Percentiles rank a stretch among this genome's conserved stretches.
These are phyloP conservation scores for Recurvirostra avosetta DNA, from an alignment of 2,113 vertebrate genomes.

Conservation along the genomic window DNA sequence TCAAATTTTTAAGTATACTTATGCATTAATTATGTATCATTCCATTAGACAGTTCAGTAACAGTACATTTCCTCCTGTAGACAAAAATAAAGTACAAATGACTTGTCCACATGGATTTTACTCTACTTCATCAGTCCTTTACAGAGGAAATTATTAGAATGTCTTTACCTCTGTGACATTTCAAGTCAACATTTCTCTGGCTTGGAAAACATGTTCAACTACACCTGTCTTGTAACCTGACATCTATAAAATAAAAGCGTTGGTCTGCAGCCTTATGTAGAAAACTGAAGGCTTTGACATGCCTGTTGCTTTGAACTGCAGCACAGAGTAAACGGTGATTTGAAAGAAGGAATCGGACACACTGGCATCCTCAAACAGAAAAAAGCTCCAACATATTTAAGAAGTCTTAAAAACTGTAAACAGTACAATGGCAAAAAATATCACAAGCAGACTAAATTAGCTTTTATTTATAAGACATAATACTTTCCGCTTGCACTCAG, in stretches of 20 bases:
- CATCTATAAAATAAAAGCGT: background rate
- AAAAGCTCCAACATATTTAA: background rate
- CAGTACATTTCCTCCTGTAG: background rate
- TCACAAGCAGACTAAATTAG: background rate
- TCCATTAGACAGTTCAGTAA: background rate
- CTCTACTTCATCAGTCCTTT: background rate
- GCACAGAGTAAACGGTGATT: background rate
- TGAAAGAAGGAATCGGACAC: background rate
- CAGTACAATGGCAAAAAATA: background rate
- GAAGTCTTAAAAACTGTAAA: background rate
- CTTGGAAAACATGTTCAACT: background rate
- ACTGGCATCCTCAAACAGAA: background rate
- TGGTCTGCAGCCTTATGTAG: background rate
- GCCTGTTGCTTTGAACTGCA: background rate
- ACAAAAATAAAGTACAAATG: background rate
- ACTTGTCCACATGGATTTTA: background rate
- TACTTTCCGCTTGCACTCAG: background rate
- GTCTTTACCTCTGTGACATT: background rate
- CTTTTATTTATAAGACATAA: conserved; percentile 18
- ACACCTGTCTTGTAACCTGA: background rate
- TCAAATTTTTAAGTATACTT: background rate
- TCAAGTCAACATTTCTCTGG: background rate
- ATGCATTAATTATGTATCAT: background rate
- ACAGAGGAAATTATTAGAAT: background rate
- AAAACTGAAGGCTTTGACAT: background rate